Percentiles rank a stretch among this genome's conserved stretches.
phyloP scores from a whole-genome alignment of 2,113 vertebrate species.

The human region GRCh38 chr3:102304501-102305000 shows the following conservation, averaged over 20 bases:
- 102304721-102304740: neutral
- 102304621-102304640: neutral
- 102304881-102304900: neutral
- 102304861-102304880: neutral
- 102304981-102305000: neutral
- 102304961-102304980: neutral
- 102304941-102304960: neutral
- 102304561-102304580: neutral
- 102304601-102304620: neutral
- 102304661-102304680: neutral
- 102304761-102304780: neutral
- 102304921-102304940: neutral
- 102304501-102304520: neutral
- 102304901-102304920: neutral
- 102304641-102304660: neutral
- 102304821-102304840: neutral
- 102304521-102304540: neutral
- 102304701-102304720: neutral
- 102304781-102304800: neutral
- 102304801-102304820: neutral
- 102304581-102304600: neutral
- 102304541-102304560: neutral
- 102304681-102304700: neutral
- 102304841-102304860: neutral
- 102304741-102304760: neutral